Percentiles rank a stretch among this genome's conserved stretches.
Conservation (phyloP, 2,797 vertebrate genomes). For the Gambelia wislizenii region DNA sequence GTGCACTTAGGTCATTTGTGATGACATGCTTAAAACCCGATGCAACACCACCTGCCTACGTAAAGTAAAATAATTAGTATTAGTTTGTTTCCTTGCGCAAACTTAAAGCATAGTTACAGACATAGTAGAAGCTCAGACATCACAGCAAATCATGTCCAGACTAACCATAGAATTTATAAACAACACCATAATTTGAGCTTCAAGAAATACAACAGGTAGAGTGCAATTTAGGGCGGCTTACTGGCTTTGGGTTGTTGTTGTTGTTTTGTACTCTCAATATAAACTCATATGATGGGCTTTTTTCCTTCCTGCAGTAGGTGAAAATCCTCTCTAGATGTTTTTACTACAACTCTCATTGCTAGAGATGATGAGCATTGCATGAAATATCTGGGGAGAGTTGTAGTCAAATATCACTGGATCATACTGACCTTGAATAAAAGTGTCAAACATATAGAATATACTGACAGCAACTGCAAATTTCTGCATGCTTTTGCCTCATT, state of each 20-base stretch:
- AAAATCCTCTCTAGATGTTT: too few species aligned
- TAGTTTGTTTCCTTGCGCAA: slow-evolving; percentile 15
- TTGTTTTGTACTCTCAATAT: not conserved
- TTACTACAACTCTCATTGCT: not conserved
- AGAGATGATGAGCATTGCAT: not conserved
- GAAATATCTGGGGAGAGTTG: not conserved
- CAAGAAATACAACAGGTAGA: not conserved
- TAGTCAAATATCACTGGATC: not conserved
- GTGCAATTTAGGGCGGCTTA: not conserved
- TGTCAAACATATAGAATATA: not conserved
- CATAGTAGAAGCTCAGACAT: not conserved
- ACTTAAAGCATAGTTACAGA: not conserved
- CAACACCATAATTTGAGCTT: not conserved
- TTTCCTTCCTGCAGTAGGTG: too few species aligned
- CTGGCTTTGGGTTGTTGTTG: not conserved
- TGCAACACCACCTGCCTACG: slow-evolving; percentile 88
- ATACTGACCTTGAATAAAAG: not conserved
- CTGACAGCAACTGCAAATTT: not conserved
- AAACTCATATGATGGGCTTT: not conserved
- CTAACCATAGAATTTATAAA: not conserved
- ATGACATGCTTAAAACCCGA: slow-evolving; percentile 91
- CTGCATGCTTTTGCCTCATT: not conserved
- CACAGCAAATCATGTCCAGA: not conserved
- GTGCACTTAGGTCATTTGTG: slow-evolving; percentile 87
- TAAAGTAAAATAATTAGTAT: slow-evolving; percentile 38